These are phyloP conservation scores for Campoplex nolae DNA, from an alignment of 2,888 invertebrate species.

Conservation along the genomic window DNA sequence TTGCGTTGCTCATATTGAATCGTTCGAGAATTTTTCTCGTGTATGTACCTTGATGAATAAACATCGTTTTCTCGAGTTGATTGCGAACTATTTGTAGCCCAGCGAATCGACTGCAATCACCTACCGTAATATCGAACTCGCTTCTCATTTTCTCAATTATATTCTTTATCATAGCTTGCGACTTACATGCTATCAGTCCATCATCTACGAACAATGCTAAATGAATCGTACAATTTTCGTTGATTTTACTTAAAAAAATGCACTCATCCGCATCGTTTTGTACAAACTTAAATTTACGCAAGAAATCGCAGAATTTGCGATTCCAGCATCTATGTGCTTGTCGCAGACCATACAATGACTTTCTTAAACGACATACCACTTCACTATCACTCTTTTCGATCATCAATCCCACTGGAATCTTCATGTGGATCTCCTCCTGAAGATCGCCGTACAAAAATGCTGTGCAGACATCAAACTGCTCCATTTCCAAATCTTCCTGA, in stretches of 20 bases:
- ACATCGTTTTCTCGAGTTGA: too few species aligned
- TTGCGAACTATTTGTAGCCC: slow-evolving; percentile 54
- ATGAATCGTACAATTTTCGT: neutral
- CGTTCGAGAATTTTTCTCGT: too few species aligned
- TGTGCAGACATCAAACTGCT: slow-evolving; percentile 46
- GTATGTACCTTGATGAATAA: too few species aligned
- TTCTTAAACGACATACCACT: too few species aligned
- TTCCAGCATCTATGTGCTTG: slow-evolving; percentile 21
- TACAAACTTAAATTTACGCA: neutral
- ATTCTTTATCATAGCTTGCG: neutral
- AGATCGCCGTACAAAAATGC: slow-evolving; percentile 66
- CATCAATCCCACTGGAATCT: neutral
- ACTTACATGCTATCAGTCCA: slow-evolving; percentile 29
- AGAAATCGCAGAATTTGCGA: slow-evolving; percentile 70
- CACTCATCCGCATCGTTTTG: slow-evolving; percentile 71
- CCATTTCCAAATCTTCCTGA: slow-evolving; percentile 34
- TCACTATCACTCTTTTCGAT: neutral
- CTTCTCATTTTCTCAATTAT: slow-evolving; percentile 24
- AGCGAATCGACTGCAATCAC: slow-evolving; percentile 52
- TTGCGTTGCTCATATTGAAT: too few species aligned
- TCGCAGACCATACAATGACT: too few species aligned
- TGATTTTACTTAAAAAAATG: slow-evolving; percentile 57
- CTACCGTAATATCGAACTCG: slow-evolving; percentile 65
- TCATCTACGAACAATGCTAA: slow-evolving; percentile 31
- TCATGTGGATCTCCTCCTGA: neutral